phyloP scores from a whole-genome alignment of 2,113 vertebrate species.

The Uria lomvia region DNA sequence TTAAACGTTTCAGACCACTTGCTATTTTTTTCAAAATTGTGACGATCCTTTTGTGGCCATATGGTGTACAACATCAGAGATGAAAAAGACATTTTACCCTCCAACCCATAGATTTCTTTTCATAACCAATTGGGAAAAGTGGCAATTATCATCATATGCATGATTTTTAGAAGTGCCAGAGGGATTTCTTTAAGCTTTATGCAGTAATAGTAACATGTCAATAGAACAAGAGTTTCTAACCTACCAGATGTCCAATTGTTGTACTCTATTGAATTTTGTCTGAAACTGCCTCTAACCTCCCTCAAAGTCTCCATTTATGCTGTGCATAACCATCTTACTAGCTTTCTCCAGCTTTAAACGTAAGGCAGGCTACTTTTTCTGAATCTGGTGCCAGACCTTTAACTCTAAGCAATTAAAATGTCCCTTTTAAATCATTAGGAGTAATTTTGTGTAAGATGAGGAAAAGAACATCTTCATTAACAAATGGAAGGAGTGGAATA shows the following conservation, averaged over 20 bases:
- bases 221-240: neutral
- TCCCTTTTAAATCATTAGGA: neutral
- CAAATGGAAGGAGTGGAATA: neutral
- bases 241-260: neutral
- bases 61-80: neutral
- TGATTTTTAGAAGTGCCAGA: neutral
- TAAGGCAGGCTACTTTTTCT: neutral
- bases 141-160: neutral
- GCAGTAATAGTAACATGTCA: neutral
- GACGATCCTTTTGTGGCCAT: neutral
- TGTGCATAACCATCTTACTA: neutral
- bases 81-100: neutral
- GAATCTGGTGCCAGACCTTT: neutral
- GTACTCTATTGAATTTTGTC: neutral
- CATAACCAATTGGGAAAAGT: neutral
- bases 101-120: neutral
- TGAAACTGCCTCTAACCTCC: neutral
- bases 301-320: neutral
- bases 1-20: neutral
- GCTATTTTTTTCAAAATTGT: neutral
- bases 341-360: neutral
- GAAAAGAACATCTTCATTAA: neutral
- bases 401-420: neutral
- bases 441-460: neutral
- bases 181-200: neutral